These are phyloP conservation scores for Tapirus terrestris DNA, from an alignment of 2,113 vertebrate genomes.

Conservation along the genomic window DNA sequence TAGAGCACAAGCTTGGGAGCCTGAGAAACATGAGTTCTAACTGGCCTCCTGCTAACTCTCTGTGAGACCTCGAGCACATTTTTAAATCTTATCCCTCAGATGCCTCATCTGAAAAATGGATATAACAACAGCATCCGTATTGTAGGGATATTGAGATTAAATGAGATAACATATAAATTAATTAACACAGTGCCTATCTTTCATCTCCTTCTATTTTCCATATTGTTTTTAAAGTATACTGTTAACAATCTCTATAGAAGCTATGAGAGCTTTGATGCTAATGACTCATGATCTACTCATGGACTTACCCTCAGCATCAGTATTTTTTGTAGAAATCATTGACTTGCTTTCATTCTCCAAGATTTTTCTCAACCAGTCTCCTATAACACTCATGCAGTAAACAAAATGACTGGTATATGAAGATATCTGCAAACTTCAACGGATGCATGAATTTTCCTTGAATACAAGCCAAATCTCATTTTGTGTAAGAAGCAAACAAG, in stretches of 20 bases:
- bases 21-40: background rate
- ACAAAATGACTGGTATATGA: background rate
- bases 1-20: background rate
- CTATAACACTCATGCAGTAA: background rate
- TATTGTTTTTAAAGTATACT: background rate
- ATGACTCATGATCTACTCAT: background rate
- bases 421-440: background rate
- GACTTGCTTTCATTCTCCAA: background rate
- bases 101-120: background rate
- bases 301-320: background rate
- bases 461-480: background rate
- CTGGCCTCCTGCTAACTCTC: background rate
- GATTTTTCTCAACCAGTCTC: background rate
- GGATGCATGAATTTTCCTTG: background rate
- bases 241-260: background rate
- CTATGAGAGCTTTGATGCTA: background rate
- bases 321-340: slow-evolving; percentile 10
- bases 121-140: background rate
- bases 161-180: background rate
- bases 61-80: background rate
- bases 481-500: background rate
- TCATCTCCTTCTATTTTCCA: background rate
- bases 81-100: background rate
- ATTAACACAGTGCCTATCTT: background rate
- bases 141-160: background rate